phyloP scores from a whole-genome alignment of 2,797 vertebrate species.

The Cirrhinus molitorella region DNA sequence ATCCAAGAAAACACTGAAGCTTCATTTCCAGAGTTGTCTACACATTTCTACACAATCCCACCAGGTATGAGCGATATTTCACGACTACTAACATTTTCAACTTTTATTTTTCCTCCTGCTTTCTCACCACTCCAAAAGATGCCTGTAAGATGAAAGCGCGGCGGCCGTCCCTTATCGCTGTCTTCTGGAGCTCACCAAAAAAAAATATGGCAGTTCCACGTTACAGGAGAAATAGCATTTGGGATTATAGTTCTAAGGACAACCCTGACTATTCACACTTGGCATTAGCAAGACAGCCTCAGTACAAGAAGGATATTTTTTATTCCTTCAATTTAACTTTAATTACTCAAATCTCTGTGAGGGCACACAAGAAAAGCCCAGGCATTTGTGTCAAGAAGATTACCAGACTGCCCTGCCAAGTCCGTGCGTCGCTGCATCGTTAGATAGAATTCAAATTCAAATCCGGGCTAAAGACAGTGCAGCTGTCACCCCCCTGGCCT shows the following conservation, averaged over 20 bases:
- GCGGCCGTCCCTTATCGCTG: conserved; percentile 79
- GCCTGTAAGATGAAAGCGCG: conserved; percentile 79
- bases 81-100: conserved; percentile 66
- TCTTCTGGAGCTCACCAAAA: conserved; percentile 75
- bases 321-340: conserved; percentile 90
- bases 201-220: conserved; percentile 78
- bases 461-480: conserved; percentile 87
- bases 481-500: conserved; percentile 89
- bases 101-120: conserved; percentile 56
- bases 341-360: conserved; percentile 89
- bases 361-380: conserved; percentile 86
- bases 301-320: conserved; percentile 88
- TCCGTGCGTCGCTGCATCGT: conserved; percentile 83
- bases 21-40: conserved; percentile 20
- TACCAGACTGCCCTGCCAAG: conserved; percentile 88
- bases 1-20: background rate
- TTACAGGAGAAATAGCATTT: conserved; percentile 78
- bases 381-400: conserved; percentile 89
- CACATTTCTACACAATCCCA: background rate
- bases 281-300: conserved; percentile 84
- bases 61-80: conserved; percentile 54
- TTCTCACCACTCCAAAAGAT: conserved; percentile 71
- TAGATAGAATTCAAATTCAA: conserved; percentile 92
- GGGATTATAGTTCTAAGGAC: conserved; percentile 86
- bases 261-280: conserved; percentile 85